Percentiles rank a stretch among this genome's conserved stretches.
These are phyloP conservation scores for Athripsodes cinereus DNA, from an alignment of 2,888 invertebrate genomes.

Conservation along the genomic window DNA sequence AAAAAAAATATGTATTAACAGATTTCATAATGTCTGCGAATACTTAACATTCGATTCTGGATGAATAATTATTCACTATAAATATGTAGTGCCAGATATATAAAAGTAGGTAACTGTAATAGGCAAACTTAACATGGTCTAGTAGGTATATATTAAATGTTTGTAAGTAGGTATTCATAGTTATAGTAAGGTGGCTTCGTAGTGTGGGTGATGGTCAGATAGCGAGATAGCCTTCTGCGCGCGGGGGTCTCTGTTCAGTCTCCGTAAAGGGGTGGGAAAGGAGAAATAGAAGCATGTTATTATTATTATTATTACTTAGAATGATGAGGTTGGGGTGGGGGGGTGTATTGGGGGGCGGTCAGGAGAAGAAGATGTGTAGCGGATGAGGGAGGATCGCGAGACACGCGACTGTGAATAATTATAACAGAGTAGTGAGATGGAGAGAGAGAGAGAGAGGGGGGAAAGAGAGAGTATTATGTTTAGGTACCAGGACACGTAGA, in stretches of 20 bases:
- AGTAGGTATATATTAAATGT: no score
- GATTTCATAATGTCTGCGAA: no score
- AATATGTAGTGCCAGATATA: no score
- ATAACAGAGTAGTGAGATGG: slow-evolving; percentile 1
- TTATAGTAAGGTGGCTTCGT: no score
- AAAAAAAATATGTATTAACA: no score
- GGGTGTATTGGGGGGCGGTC: slow-evolving; percentile 21
- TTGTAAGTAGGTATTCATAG: no score
- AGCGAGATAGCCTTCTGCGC: not conserved
- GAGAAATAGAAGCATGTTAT: not conserved
- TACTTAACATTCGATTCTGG: no score
- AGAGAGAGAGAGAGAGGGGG: not conserved
- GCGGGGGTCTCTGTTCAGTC: not conserved
- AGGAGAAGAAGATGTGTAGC: slow-evolving; percentile 19
- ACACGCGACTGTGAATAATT: slow-evolving; percentile 21
- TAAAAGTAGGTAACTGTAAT: no score
- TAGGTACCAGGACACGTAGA: no score
- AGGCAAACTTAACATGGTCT: no score
- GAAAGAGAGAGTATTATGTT: not conserved
- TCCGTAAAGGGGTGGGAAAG: not conserved
- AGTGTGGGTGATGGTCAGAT: not conserved
- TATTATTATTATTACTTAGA: not conserved
- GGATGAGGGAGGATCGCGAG: slow-evolving; percentile 9
- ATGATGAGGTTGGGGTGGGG: not conserved
- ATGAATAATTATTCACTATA: no score